These are phyloP conservation scores for Pagetopsis macropterus DNA, from an alignment of 2,797 vertebrate species.

Conservation along the genomic window DNA sequence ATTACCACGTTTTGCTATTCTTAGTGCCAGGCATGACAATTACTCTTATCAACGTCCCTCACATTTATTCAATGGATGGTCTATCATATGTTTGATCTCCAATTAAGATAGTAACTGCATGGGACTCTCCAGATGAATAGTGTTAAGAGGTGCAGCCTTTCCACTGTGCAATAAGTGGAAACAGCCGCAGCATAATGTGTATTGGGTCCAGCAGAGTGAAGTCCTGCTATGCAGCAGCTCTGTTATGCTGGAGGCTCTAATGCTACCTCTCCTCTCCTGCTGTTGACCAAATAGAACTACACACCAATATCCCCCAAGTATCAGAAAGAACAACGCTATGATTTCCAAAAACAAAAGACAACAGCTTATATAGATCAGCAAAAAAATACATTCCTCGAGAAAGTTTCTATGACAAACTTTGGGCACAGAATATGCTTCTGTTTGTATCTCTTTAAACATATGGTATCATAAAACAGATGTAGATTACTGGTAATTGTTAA, in stretches of 20 bases:
- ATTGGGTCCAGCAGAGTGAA: constrained; percentile 31
- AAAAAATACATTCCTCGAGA: not conserved
- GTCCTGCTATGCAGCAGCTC: constrained; percentile 14
- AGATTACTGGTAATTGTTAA: constrained; percentile 71
- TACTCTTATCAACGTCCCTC: constrained; percentile 58
- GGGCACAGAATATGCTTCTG: constrained; percentile 25
- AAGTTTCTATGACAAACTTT: constrained; percentile 25
- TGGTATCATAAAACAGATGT: constrained; percentile 39
- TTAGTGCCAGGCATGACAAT: constrained; percentile 41
- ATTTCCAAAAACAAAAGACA: constrained; percentile 6
- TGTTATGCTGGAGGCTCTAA: not conserved
- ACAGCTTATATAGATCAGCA: constrained; percentile 10
- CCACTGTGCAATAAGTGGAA: constrained; percentile 30
- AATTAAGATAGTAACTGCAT: constrained; percentile 65
- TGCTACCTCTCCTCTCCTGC: constrained; percentile 15
- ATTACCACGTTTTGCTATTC: constrained; percentile 33
- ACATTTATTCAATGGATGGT: constrained; percentile 65
- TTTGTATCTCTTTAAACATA: constrained; percentile 18
- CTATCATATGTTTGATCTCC: constrained; percentile 61
- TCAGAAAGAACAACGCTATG: not conserved
- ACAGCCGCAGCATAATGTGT: constrained; percentile 22
- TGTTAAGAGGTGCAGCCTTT: constrained; percentile 37
- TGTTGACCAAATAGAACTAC: constrained; percentile 37
- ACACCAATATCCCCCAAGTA: constrained; percentile 12
- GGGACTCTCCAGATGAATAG: constrained; percentile 40